Evolutionary conservation across 2,797 vertebrate genomes (phyloP).

Genomic region (Gastrophryne carolinensis): DNA sequence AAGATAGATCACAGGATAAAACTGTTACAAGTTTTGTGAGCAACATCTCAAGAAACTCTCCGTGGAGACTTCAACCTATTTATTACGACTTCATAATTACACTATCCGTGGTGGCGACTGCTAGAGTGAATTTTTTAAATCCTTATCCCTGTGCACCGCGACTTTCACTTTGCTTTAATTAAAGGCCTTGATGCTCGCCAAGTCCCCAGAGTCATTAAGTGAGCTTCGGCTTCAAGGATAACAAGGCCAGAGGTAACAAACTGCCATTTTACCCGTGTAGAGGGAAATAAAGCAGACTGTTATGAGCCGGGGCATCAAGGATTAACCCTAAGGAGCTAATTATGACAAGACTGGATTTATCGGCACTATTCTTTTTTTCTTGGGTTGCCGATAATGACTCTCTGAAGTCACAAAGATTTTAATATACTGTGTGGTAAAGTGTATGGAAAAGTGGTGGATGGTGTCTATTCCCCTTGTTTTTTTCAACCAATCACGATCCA

Average conservation of each 20-base stretch:
- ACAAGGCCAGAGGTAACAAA: constrained; percentile 41
- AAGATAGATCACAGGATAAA: constrained; percentile 16
- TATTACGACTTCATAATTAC: constrained; percentile 44
- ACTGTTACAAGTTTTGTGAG: neutral
- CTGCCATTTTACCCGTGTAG: constrained; percentile 33
- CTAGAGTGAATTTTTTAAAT: neutral
- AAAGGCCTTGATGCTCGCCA: constrained; percentile 31
- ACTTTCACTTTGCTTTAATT: constrained; percentile 38
- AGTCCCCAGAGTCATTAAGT: constrained; percentile 35
- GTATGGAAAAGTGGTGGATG: too few relatives aligned
- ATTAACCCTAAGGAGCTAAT: constrained; percentile 48
- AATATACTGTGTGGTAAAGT: too few relatives aligned
- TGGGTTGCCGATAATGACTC: neutral
- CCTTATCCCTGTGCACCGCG: neutral
- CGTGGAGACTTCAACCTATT: constrained; percentile 34
- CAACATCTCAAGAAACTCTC: constrained; percentile 19
- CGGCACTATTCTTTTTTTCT: constrained; percentile 4
- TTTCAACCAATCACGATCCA: too few relatives aligned
- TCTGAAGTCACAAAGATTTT: neutral
- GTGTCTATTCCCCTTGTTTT: too few relatives aligned
- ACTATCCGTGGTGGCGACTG: constrained; percentile 9
- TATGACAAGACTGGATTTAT: constrained; percentile 37
- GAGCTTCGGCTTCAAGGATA: constrained; percentile 31
- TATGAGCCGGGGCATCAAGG: constrained; percentile 23
- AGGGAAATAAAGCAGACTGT: constrained; percentile 8